A percentile compares a stretch with the other conserved stretches of the same genome.
These are phyloP conservation scores for Trachymyrmex cornetzi DNA, from an alignment of 1,140 invertebrate genomes.

Conservation along the genomic window DNA sequence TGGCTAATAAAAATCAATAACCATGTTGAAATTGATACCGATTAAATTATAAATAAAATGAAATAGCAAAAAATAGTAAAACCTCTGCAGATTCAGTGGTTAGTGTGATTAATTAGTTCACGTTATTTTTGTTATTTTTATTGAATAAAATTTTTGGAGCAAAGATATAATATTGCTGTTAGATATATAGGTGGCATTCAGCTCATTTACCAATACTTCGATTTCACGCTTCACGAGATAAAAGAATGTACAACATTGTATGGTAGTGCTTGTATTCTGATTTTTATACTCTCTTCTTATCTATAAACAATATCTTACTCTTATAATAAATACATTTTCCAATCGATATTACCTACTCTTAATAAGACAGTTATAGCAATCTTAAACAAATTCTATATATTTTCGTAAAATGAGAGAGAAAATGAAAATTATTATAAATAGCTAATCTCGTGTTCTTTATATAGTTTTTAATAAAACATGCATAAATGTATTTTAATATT, in stretches of 20 bases:
- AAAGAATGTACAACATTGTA: constrained; percentile 29
- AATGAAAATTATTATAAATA: background rate
- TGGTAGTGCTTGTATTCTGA: background rate
- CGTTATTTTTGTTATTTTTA: constrained; percentile 23
- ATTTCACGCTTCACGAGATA: constrained; percentile 49
- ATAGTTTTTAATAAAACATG: background rate
- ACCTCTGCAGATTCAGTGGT: background rate
- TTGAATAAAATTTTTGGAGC: constrained; percentile 34
- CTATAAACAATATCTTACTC: constrained; percentile 34
- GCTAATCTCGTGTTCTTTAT: background rate
- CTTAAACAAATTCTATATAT: background rate
- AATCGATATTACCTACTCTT: background rate
- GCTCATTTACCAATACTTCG: constrained; percentile 37
- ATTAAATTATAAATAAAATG: constrained; percentile 21
- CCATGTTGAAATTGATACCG: background rate
- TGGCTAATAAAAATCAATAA: constrained; percentile 29
- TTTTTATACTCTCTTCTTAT: constrained; percentile 43
- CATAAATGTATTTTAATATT: background rate
- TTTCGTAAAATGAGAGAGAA: background rate
- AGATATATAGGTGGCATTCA: background rate
- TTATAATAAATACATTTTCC: constrained; percentile 1
- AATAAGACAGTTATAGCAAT: background rate
- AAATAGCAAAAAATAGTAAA: background rate
- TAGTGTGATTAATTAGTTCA: constrained; percentile 38
- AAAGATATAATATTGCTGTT: constrained; percentile 34